Base-by-base conservation (phyloP, 1,140 invertebrate genomes). In the Chelonus insularis region DNA sequence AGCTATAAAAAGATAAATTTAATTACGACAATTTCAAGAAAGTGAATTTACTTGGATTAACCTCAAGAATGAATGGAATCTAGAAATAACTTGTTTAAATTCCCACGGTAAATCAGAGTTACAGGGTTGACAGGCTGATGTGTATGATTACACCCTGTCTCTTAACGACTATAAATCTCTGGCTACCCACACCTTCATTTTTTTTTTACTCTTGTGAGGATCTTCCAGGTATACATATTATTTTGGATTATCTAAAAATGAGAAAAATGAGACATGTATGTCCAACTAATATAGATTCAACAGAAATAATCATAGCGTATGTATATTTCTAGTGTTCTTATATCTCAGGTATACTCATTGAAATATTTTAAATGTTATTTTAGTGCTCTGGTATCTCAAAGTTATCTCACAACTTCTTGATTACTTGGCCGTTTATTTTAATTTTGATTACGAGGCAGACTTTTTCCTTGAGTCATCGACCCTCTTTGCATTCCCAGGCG, bases 121-220 rank as follows among this genome's bases (percentile, higher is more conserved):
- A 69, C 65, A 48, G 75, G 73, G 74, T 74, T 76, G 75, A 78
- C 71, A 72, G 75, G 74, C 71, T 77, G 74, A 79, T 75, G 74
- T 68, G 72, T 75, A 75, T 79, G 76, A 79, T 78, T 78, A 78
- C 74, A 79, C 71, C 74, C 72, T 78, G 75, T 77, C 76, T 72
- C 72, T 59, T 70, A 73, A 60, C 64, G 72, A 71, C 73, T 72
- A 79, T 79, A 79, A 79, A 79, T 80, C 72, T 76, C 71, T 56
- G 54, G 37, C 60, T 61, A 63, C 62, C 68, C 36, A 23, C 64
- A 50, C 47, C 58, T 62, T 62, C 41, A 43, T 14, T 54, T 37
- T 50, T 50, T 41, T 21, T 64, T 20, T 32, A 20, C 8, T 23
- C 32, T 29, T 60, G 18, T 45, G 29, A 36, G 18, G 36, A 16